Evolutionary conservation across 2,888 invertebrate species (phyloP).

Genomic region (Leucophora obtusa): DNA sequence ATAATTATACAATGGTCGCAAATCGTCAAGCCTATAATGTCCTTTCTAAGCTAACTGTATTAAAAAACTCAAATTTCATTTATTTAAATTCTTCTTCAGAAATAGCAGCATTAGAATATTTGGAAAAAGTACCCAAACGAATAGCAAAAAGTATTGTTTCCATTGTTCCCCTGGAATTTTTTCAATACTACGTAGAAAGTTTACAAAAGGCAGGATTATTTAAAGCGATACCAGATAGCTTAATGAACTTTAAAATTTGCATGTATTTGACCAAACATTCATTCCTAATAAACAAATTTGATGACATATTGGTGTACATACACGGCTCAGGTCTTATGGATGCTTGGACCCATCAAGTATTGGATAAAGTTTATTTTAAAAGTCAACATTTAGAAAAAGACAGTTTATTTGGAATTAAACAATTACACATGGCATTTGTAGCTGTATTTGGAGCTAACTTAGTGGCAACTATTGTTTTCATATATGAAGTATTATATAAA

Average conservation of each 20-base stretch:
- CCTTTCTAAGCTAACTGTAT: background rate
- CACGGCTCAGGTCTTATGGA: slow-evolving; percentile 56
- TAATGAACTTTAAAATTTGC: slow-evolving; percentile 58
- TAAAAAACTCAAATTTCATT: slow-evolving; percentile 28
- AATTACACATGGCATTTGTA: slow-evolving; percentile 26
- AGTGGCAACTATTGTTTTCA: slow-evolving; percentile 50
- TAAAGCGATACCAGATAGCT: slow-evolving; percentile 52
- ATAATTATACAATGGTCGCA: slow-evolving; percentile 46
- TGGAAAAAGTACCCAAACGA: background rate
- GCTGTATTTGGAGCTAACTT: slow-evolving; percentile 10
- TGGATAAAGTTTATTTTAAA: slow-evolving; percentile 28
- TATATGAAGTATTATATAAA: slow-evolving; percentile 60
- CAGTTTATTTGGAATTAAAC: slow-evolving; percentile 25
- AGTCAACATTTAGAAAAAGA: background rate
- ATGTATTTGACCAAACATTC: slow-evolving; percentile 66
- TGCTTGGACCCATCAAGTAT: slow-evolving; percentile 48
- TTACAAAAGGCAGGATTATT: slow-evolving; percentile 32
- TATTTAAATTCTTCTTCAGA: slow-evolving; percentile 24
- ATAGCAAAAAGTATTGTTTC: slow-evolving; percentile 1
- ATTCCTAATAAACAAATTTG: slow-evolving; percentile 52
- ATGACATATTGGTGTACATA: slow-evolving; percentile 48
- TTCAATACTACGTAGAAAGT: slow-evolving; percentile 45
- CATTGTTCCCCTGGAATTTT: slow-evolving; percentile 40
- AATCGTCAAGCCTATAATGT: background rate
- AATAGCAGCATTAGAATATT: slow-evolving; percentile 14